Conservation (phyloP, 2,797 vertebrate genomes). For the Alcedo atthis region DNA sequence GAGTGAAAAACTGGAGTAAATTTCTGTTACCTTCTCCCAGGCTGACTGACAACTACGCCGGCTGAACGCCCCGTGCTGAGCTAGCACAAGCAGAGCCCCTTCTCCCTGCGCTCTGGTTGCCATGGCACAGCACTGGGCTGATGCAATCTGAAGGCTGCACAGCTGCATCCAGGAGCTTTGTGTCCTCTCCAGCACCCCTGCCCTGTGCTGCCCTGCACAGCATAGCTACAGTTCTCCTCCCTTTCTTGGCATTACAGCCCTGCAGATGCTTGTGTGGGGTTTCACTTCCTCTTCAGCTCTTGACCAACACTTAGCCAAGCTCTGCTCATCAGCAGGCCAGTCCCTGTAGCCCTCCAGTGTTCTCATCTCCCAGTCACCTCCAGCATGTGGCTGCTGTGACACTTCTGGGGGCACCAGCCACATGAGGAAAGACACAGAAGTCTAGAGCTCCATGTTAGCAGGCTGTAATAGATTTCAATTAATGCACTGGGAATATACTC, state of each 20-base stretch:
- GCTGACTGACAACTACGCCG: background rate
- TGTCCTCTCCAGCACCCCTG: background rate
- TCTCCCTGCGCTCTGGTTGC: background rate
- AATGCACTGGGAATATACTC: background rate
- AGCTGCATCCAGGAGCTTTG: background rate
- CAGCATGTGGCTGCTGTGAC: background rate
- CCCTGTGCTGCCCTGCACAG: background rate
- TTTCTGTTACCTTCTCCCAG: background rate
- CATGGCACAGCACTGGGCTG: background rate
- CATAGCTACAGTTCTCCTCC: background rate
- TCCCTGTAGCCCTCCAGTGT: background rate
- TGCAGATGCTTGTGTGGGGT: slow-evolving; percentile 7
- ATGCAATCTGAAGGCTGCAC: background rate
- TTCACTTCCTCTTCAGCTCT: slow-evolving; percentile 39
- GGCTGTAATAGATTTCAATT: background rate
- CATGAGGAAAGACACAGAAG: background rate
- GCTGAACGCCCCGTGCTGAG: background rate
- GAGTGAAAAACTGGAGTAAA: background rate
- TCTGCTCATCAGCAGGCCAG: background rate
- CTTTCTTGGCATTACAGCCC: background rate
- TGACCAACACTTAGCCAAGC: background rate
- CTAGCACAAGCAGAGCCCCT: background rate
- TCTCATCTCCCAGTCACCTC: background rate
- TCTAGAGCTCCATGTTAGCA: background rate
- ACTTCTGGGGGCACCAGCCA: background rate